These are phyloP conservation scores for pig (Sus scrofa) DNA, from an alignment of 2,113 vertebrate genomes.

Conservation along the genomic window T2T-Sscrofa CM000830.6:36058501-36059000, in stretches of 20 bases:
- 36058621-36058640: not conserved
- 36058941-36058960: no score
- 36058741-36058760: not conserved
- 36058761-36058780: not conserved
- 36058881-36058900: no score
- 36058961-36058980: no score
- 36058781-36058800: no score
- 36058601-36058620: not conserved
- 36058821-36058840: no score
- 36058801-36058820: no score
- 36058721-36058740: not conserved
- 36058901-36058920: no score
- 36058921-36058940: no score
- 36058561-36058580: not conserved
- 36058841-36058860: no score
- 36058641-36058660: not conserved
- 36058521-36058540: not conserved
- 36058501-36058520: not conserved
- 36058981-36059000: no score
- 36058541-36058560: not conserved
- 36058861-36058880: no score
- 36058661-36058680: not conserved
- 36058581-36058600: not conserved
- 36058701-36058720: not conserved
- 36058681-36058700: not conserved